phyloP scores from a whole-genome alignment of 2,797 vertebrate species.

The Helostoma temminkii region DNA sequence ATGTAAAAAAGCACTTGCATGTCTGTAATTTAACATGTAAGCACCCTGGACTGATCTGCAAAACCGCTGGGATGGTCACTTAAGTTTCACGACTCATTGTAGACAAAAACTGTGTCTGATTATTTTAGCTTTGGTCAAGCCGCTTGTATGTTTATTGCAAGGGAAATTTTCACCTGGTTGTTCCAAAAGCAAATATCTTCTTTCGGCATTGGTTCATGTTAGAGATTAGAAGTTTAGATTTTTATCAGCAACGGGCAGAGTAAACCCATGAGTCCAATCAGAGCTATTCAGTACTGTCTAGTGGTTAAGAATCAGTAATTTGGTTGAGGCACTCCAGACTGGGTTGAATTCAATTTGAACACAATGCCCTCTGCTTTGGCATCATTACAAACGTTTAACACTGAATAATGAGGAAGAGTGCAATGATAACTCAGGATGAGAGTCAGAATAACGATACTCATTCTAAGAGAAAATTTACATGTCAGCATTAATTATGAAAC shows the following conservation, averaged over 20 bases:
- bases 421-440: slow-evolving; percentile 58
- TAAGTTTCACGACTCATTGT: too few species aligned
- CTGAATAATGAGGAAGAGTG: slow-evolving; percentile 66
- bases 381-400: slow-evolving; percentile 64
- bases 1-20: too few species aligned
- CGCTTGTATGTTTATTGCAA: too few species aligned
- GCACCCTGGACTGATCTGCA: too few species aligned
- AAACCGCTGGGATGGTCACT: too few species aligned
- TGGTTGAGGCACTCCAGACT: slow-evolving; percentile 37
- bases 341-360: slow-evolving; percentile 60
- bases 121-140: too few species aligned
- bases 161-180: not conserved
- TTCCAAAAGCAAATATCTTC: not conserved
- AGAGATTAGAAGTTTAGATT: slow-evolving; percentile 33
- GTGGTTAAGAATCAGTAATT: slow-evolving; percentile 48
- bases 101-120: too few species aligned
- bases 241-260: slow-evolving; percentile 18
- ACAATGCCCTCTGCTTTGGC: slow-evolving; percentile 68
- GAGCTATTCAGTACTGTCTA: slow-evolving; percentile 34
- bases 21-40: too few species aligned
- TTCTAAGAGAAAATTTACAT: slow-evolving; percentile 47
- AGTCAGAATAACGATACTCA: slow-evolving; percentile 52
- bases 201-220: not conserved
- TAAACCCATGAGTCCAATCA: slow-evolving; percentile 14
- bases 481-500: slow-evolving; percentile 62